These are phyloP conservation scores for Tringa solitaria DNA, from an alignment of 2,113 vertebrate species.

Conservation along the genomic window DNA sequence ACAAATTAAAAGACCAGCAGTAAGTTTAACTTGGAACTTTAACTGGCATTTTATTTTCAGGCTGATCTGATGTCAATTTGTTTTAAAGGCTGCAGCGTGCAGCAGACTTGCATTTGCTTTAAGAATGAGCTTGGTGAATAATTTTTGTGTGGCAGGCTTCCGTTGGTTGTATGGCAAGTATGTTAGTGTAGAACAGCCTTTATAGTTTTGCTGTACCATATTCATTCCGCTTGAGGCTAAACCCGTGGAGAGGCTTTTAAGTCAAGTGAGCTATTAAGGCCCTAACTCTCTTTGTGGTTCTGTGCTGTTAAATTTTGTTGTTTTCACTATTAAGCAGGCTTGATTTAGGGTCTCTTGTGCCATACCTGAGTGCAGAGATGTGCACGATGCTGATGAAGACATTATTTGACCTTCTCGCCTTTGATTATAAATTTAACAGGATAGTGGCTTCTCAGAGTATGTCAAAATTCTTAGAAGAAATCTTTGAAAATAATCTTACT, in stretches of 20 bases:
- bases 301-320: neutral
- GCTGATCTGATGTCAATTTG: neutral
- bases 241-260: neutral
- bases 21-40: slow-evolving; percentile 68
- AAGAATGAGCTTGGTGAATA: neutral
- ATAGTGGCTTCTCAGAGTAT: neutral
- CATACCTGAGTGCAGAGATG: neutral
- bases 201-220: neutral
- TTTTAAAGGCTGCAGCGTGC: neutral
- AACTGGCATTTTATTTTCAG: neutral
- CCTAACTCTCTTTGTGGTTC: neutral
- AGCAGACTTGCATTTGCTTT: neutral
- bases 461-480: neutral
- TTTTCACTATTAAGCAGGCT: neutral
- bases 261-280: neutral
- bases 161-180: neutral
- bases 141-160: neutral
- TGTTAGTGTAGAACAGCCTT: neutral
- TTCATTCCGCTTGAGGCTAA: neutral
- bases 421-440: neutral
- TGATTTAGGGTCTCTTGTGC: neutral
- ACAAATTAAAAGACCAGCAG: slow-evolving; percentile 86
- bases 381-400: neutral
- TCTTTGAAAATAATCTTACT: neutral
- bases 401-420: neutral